Evolutionary conservation across 2,888 invertebrate species (phyloP), one percentile per base, ranked within the genome.

Genomic region (Elmis aenea): DNA sequence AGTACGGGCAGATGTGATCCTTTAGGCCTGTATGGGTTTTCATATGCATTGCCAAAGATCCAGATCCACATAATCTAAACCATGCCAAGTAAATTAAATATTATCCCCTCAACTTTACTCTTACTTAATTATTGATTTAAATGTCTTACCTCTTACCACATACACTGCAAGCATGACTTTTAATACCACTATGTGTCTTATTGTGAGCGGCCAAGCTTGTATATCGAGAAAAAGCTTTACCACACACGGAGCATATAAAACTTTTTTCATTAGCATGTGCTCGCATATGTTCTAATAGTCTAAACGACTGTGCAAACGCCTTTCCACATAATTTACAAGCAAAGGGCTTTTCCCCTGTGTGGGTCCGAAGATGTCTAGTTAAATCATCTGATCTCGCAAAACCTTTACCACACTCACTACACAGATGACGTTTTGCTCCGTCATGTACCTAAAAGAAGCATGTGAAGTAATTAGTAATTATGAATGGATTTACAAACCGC

Each of bases 21-120:
- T 61, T 66, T 11, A 64, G 40, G 1, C 67, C 69, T 14, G 71
- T 70, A 46, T 74, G 73, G 8, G 64, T 71, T 46, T 73, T 70
- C 61, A 72, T 68, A 48, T 75, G 75, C 50, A 71, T 59, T 46
- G 64, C 58, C 32, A 67, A 52, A 3, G 67, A 67, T 37, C 64
- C 62, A 2, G 67, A 56, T 9, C 66, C 65, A 40, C 67, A 66
- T 38, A 67, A 57, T 28, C 66, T 66, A 31, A 18, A 54, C 2
- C 3, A 23, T 16, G 12, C 6, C 5, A 18, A 18, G 18, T 18
- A 6, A 18, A 6, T 6, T 13, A 32, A 13, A 15, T 26, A 18
- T 32, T 13, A 33, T 31, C 10, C n/a, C n/a, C n/a, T n/a, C n/a
- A n/a, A n/a, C n/a, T n/a, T n/a, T n/a, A n/a, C n/a, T n/a, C n/a